Percentiles rank a stretch among this genome's conserved stretches.
Evolutionary conservation across 2,888 invertebrate genomes (phyloP).

Genomic region (Lymantria monacha): DNA sequence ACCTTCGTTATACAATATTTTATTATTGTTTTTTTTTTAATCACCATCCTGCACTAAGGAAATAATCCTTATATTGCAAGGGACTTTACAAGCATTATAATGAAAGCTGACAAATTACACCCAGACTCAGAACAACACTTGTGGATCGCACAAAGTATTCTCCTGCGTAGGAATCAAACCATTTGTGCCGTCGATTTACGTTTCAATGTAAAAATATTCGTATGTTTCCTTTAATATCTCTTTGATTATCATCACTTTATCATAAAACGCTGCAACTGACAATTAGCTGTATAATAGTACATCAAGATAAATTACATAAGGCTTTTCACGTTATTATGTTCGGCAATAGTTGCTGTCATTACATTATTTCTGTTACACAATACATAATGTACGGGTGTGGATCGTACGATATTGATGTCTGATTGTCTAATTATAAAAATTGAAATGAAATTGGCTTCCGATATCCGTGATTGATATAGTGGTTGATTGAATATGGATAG

Average conservation of each 20-base stretch:
- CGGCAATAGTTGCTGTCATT: conserved; percentile 22
- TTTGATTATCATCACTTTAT: conserved; percentile 8
- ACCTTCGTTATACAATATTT: no score
- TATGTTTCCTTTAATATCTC: neutral
- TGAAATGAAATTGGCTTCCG: conserved; percentile 11
- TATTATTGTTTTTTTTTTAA: no score
- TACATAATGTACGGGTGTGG: conserved; percentile 54
- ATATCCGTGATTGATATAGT: conserved; percentile 8
- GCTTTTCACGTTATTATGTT: conserved; percentile 36
- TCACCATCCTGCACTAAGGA: no score
- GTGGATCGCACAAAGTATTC: no score
- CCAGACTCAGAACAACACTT: no score
- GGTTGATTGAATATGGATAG: no score
- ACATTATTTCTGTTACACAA: conserved; percentile 56
- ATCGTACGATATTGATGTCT: conserved; percentile 45
- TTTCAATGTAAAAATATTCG: no score
- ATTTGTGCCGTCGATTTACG: no score
- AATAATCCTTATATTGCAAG: no score
- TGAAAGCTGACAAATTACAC: no score
- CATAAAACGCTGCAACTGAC: conserved; percentile 9
- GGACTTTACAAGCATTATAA: no score
- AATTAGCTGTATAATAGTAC: conserved; percentile 22
- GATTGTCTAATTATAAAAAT: conserved; percentile 47
- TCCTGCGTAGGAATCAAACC: no score
- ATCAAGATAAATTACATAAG: conserved; percentile 26